Conservation (phyloP, 2,888 invertebrate species). For the Apamea epomidion region DNA sequence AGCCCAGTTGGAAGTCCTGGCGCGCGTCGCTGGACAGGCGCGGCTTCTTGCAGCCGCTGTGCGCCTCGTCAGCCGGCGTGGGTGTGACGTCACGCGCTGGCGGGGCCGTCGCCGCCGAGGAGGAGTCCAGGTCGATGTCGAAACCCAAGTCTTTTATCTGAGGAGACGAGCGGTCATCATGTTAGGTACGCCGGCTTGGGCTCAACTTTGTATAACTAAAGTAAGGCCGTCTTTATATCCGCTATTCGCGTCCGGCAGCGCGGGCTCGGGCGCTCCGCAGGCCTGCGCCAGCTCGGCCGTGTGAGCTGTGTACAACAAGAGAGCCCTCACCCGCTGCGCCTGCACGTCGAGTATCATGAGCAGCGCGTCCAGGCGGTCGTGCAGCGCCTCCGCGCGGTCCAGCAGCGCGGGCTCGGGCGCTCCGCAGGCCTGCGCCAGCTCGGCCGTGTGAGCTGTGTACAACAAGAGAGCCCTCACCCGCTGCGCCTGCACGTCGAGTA, state of each 20-base stretch:
- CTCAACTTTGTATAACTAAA: background rate
- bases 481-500: constrained; percentile 93
- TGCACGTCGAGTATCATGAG: constrained; percentile 94
- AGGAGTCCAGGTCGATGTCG: constrained; percentile 83
- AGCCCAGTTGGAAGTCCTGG: constrained; percentile 89
- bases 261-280: background rate
- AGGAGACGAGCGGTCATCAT: background rate
- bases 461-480: constrained; percentile 83
- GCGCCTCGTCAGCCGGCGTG: background rate
- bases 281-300: background rate
- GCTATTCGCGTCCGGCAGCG: too few relatives aligned
- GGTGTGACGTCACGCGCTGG: background rate
- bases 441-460: constrained; percentile 5
- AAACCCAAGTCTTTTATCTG: constrained; percentile 92
- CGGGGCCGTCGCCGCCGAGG: constrained; percentile 62
- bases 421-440: background rate
- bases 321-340: constrained; percentile 90
- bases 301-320: constrained; percentile 18
- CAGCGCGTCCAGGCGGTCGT: constrained; percentile 94
- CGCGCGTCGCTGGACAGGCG: constrained; percentile 69
- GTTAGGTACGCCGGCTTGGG: too few relatives aligned
- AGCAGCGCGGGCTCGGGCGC: background rate
- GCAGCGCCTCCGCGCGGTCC: constrained; percentile 90
- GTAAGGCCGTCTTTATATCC: background rate
- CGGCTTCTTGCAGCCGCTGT: constrained; percentile 78